Conservation (phyloP, 2,113 vertebrate species). For the Cyrtonyx montezumae region DNA sequence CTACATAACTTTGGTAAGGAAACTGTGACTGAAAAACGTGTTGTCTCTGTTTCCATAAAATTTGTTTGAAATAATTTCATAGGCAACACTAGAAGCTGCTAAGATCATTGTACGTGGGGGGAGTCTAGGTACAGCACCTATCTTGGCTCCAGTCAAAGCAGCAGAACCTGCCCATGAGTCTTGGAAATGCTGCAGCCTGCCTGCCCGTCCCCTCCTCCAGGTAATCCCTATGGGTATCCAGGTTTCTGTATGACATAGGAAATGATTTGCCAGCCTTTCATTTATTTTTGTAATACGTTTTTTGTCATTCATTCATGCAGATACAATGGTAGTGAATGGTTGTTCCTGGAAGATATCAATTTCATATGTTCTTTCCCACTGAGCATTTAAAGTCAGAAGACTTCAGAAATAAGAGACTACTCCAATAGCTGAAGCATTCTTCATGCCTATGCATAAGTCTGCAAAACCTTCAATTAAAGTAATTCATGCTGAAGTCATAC, state of each 20-base stretch:
- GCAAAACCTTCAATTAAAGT: slow-evolving; percentile 59
- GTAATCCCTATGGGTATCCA: slow-evolving; percentile 21
- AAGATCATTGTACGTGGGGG: neutral
- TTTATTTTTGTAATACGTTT: slow-evolving; percentile 41
- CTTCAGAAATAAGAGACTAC: slow-evolving; percentile 41
- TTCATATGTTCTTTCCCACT: slow-evolving; percentile 31
- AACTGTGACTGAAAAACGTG: neutral
- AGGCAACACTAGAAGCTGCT: neutral
- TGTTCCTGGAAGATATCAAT: slow-evolving; percentile 46
- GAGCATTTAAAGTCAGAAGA: slow-evolving; percentile 47
- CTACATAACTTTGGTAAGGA: neutral
- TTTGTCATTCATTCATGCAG: slow-evolving; percentile 62
- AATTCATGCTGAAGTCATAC: slow-evolving; percentile 42
- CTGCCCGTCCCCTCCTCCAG: neutral
- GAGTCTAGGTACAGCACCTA: neutral
- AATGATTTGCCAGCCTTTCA: neutral
- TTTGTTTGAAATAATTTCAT: neutral
- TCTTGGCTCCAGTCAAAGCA: neutral
- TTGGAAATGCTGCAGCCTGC: neutral
- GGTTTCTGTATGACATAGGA: slow-evolving; percentile 5
- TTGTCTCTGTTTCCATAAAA: neutral
- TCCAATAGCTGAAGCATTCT: slow-evolving; percentile 32
- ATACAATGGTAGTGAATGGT: slow-evolving; percentile 52
- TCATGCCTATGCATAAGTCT: slow-evolving; percentile 41
- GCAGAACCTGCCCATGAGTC: neutral